Evolutionary conservation across 2,113 vertebrate genomes (phyloP), one percentile per base, ranked within the genome.

Genomic region (Lophius piscatorius): DNA sequence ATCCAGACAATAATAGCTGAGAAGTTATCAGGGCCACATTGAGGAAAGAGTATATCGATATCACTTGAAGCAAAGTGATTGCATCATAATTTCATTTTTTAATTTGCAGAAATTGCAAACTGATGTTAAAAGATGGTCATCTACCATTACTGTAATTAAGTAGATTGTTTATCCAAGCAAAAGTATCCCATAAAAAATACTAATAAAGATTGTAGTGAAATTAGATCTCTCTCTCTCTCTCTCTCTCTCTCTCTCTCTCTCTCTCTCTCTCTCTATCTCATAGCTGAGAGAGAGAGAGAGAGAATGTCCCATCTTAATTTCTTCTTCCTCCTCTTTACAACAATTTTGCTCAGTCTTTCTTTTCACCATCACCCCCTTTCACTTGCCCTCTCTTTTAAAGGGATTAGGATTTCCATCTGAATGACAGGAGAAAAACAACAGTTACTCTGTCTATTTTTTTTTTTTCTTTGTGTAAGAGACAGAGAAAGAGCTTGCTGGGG

Each of bases 381-480:
- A 71, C 68, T 74, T 77, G 64, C 58, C 82, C 83, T 86, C 72
- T 87, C 94, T 94, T 90, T 62, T 82, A 79, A 88, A 87, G 91
- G 94, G 93, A 96, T 95, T 94, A 94, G 93, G 93, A 96, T 97
- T 96, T 95, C 94, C 94, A 98, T 94, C 87, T 94, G 92, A 96
- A 97, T 95, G 92, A 90, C 84, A 91, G 91, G 90, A 94, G 92
- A 91, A 90, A 95, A 95, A 95, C 90, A 94, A 93, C 88, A 94
- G 90, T 93, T 93, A 94, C 90, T 92, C 90, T 90, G 90, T 93
- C 91, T 78, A 89, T 90, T 91, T 92, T 87, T 86, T 78, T 87
- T 83, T 87, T 87, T 78, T 87, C 84, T 58, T 86, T 88, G 83
- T 93, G 90, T 82, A 46, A 58, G 67, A 76, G 72, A 73, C 64